These are phyloP conservation scores for Hydrochoerus hydrochaeris DNA, from an alignment of 2,113 vertebrate genomes.

Conservation along the genomic window DNA sequence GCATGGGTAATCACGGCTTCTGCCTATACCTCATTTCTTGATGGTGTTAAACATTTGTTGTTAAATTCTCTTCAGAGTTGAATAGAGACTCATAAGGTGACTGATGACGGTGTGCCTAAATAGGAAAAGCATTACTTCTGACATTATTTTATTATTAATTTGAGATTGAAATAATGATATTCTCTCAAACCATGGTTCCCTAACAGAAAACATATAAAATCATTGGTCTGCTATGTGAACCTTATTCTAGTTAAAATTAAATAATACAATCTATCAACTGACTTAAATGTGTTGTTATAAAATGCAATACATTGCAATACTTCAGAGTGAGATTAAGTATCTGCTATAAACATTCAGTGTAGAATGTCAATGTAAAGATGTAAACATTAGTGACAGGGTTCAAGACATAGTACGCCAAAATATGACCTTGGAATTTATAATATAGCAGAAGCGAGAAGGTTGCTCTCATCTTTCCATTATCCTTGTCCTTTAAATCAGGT, in stretches of 20 bases:
- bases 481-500: not conserved
- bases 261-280: not conserved
- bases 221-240: not conserved
- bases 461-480: not conserved
- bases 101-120: not conserved
- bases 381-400: not conserved
- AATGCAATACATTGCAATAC: not conserved
- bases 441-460: not conserved
- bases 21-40: not conserved
- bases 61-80: not conserved
- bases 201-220: slow-evolving; percentile 28
- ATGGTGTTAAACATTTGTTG: slow-evolving; percentile 6
- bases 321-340: not conserved
- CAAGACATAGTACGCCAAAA: not conserved
- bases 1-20: not conserved
- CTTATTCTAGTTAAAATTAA: slow-evolving; percentile 47
- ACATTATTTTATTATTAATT: slow-evolving; percentile 30
- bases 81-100: not conserved
- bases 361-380: not conserved
- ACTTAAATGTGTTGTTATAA: not conserved
- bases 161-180: not conserved
- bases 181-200: not conserved
- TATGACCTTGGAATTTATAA: not conserved
- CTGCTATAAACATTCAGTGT: not conserved
- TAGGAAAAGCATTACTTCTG: not conserved